These are phyloP conservation scores for Microcebus griseorufus DNA, from an alignment of 2,113 vertebrate genomes.

Conservation along the genomic window DNA sequence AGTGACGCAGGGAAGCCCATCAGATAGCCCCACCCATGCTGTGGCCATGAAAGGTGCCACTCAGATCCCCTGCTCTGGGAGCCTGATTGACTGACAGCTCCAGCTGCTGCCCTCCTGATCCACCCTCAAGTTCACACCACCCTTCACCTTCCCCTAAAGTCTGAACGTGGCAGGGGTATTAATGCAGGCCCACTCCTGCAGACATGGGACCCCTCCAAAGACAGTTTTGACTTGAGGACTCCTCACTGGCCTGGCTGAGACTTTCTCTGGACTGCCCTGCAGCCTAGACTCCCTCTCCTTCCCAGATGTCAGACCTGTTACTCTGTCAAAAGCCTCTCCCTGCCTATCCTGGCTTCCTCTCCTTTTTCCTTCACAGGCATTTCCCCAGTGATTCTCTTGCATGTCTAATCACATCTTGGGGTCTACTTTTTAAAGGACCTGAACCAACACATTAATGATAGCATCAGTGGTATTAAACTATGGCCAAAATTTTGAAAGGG, in stretches of 20 bases:
- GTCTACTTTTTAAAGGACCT: background rate
- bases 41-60: background rate
- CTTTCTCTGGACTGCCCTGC: no score
- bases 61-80: background rate
- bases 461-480: background rate
- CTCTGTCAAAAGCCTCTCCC: background rate
- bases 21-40: background rate
- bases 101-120: background rate
- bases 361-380: background rate
- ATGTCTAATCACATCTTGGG: background rate
- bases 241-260: background rate
- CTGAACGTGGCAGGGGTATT: accelerated
- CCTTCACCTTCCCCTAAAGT: background rate
- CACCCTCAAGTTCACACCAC: background rate
- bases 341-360: background rate
- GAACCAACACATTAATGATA: background rate
- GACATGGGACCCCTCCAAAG: background rate
- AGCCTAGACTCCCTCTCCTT: background rate
- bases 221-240: background rate
- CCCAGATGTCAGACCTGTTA: background rate
- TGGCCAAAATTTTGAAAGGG: background rate
- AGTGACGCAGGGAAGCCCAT: background rate
- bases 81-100: background rate
- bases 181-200: background rate
- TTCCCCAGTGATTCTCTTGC: background rate